phyloP scores from a whole-genome alignment of 2,797 vertebrate genomes.

The Thripadectes ignobilis region DNA sequence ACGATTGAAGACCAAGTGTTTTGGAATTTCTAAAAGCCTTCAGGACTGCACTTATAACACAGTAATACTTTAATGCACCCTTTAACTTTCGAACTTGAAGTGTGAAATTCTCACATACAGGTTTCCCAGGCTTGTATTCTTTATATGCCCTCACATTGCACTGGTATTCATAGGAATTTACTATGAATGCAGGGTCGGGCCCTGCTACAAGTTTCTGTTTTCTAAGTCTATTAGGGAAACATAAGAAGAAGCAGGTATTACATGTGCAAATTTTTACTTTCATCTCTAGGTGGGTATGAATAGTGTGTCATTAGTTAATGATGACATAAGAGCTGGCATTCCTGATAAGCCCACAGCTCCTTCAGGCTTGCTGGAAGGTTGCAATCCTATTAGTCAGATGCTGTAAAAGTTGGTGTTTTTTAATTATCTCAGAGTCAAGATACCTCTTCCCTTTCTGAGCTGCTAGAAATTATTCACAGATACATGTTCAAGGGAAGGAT shows the following conservation, averaged over 20 bases:
- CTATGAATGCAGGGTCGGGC: not conserved
- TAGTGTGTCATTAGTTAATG: conserved; percentile 38
- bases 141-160: not conserved
- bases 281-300: conserved; percentile 23
- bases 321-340: conserved; percentile 29
- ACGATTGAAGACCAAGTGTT: not conserved
- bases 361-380: conserved; percentile 28
- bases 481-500: not conserved
- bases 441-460: not conserved
- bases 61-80: not conserved
- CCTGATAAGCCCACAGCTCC: conserved; percentile 19
- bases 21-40: conserved; percentile 6
- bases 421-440: conserved; percentile 23
- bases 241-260: not conserved
- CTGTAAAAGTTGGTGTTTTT: not conserved
- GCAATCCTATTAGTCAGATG: conserved; percentile 27
- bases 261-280: conserved; percentile 39
- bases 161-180: not conserved
- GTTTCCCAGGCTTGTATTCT: not conserved
- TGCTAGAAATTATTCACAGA: not conserved
- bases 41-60: not conserved
- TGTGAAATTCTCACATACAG: not conserved
- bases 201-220: conserved; percentile 10
- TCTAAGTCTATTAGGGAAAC: not conserved
- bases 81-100: not conserved